Evolutionary conservation across 2,797 vertebrate species (phyloP).

Genomic region (Gobio occitaniae): DNA sequence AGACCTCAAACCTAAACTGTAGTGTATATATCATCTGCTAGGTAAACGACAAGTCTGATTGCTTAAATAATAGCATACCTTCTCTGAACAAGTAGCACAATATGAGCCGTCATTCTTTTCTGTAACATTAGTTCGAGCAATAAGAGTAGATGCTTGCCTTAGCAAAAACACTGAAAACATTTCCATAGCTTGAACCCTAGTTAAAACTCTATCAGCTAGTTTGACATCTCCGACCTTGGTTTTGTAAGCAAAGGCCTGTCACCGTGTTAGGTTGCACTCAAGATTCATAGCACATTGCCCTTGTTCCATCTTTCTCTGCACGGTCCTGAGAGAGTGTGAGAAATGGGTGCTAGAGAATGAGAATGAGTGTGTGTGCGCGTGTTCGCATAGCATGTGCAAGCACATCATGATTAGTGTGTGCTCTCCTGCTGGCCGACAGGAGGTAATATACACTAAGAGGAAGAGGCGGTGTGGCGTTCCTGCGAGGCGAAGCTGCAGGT

Average conservation of each 20-base stretch:
- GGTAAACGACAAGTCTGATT: not conserved
- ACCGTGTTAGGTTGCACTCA: not conserved
- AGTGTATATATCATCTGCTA: not conserved
- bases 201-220: conserved; percentile 2
- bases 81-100: not conserved
- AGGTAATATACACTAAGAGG: conserved; percentile 66
- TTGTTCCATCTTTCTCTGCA: conserved; percentile 17
- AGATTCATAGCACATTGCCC: conserved; percentile 30
- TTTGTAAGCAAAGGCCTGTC: conserved; percentile 39
- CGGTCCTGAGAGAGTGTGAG: conserved; percentile 19
- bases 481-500: conserved; percentile 68
- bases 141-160: not conserved
- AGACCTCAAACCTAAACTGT: not conserved
- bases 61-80: not conserved
- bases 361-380: conserved; percentile 19
- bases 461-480: conserved; percentile 71
- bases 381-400: conserved; percentile 9
- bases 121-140: not conserved
- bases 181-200: not conserved
- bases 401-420: conserved; percentile 66
- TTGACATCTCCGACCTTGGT: conserved; percentile 23
- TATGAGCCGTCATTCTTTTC: not conserved
- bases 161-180: not conserved
- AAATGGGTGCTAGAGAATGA: conserved; percentile 35
- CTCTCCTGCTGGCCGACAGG: conserved; percentile 52